Conservation (phyloP, 1,140 invertebrate species). For the Aleiodes sp. region DNA sequence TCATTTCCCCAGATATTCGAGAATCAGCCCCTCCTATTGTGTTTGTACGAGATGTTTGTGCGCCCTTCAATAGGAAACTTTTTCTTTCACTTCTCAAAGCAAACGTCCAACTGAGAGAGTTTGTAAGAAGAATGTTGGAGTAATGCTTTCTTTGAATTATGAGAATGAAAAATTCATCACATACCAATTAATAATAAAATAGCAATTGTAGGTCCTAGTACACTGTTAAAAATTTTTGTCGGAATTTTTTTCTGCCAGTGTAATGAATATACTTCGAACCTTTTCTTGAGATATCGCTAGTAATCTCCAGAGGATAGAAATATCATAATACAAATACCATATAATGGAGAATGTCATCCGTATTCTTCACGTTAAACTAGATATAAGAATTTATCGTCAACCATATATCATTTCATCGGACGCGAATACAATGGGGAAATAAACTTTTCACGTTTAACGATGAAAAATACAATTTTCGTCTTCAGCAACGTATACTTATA, state of each 20-base stretch:
- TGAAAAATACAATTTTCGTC: background rate
- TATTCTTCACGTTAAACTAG: background rate
- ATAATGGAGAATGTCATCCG: background rate
- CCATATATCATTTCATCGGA: background rate
- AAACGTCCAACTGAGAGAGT: background rate
- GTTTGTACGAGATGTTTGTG: background rate
- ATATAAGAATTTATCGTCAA: background rate
- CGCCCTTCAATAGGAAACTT: too few relatives aligned
- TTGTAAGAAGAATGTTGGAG: too few relatives aligned
- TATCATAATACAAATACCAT: background rate
- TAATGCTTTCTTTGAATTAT: too few relatives aligned
- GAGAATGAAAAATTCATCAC: too few relatives aligned
- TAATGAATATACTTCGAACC: too few relatives aligned
- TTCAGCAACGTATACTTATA: background rate
- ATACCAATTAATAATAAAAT: too few relatives aligned
- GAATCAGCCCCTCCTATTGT: background rate
- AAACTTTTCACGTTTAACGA: background rate
- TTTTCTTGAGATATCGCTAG: too few relatives aligned
- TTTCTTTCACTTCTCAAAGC: slow-evolving; percentile 7
- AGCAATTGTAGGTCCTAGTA: too few relatives aligned
- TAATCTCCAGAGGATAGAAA: background rate
- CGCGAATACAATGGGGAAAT: background rate
- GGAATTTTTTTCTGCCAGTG: too few relatives aligned
- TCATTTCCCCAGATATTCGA: slow-evolving; percentile 1
- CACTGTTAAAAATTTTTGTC: too few relatives aligned